Evolutionary conservation across 1,140 invertebrate species (phyloP).

Genomic region (Zophobas morio): DNA sequence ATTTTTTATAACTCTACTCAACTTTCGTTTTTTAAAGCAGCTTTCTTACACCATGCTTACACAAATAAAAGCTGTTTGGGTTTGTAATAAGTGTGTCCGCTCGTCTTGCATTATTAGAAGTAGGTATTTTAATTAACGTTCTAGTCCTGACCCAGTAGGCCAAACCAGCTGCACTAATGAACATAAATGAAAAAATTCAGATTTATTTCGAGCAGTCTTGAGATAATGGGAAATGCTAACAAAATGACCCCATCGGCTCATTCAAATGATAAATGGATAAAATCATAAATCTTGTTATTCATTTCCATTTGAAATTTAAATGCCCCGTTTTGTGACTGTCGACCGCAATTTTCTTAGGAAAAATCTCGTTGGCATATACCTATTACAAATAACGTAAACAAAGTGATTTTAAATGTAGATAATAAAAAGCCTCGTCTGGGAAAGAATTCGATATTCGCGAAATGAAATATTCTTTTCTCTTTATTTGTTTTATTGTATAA

Average conservation of each 20-base stretch:
- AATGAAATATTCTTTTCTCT: conserved; percentile 28
- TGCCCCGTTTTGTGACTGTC: conserved; percentile 5
- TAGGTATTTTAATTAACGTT: not conserved
- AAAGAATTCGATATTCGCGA: conserved; percentile 18
- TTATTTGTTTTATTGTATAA: conserved; percentile 12
- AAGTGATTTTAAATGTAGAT: conserved; percentile 36
- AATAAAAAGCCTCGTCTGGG: conserved; percentile 19
- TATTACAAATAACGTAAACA: conserved; percentile 38
- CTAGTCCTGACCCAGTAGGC: not conserved
- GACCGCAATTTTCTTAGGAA: conserved; percentile 31
- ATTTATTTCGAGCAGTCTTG: conserved; percentile 10
- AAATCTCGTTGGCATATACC: conserved; percentile 8
- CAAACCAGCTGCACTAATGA: not conserved
- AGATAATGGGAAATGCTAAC: conserved; percentile 18
- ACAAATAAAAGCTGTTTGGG: not conserved
- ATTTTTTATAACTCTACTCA: too few species aligned
- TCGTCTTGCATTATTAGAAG: not conserved
- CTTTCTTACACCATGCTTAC: not conserved
- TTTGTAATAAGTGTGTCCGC: not conserved
- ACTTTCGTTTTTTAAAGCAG: not conserved
- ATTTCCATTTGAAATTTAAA: conserved; percentile 35
- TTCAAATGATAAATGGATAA: conserved; percentile 27
- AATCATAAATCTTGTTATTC: conserved; percentile 35
- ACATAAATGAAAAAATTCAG: conserved; percentile 6
- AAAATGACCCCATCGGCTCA: conserved; percentile 17